Evolutionary conservation across 2,113 vertebrate genomes (phyloP).

Genomic region (Fulica atra): DNA sequence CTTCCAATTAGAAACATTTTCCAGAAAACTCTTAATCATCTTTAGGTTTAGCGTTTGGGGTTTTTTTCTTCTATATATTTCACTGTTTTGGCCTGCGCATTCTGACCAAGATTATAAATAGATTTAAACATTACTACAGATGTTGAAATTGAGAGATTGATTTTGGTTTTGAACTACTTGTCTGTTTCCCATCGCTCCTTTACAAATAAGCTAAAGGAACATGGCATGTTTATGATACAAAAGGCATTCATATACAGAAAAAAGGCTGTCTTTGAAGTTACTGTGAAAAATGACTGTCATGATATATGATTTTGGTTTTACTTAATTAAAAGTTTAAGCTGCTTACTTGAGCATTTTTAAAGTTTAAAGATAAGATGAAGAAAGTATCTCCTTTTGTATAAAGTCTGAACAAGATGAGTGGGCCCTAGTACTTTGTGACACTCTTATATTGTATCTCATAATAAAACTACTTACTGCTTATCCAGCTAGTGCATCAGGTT

Average conservation of each 20-base stretch:
- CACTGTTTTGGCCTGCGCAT: not conserved
- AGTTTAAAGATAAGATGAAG: not conserved
- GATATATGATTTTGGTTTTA: not conserved
- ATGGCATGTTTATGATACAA: not conserved
- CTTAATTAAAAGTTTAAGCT: not conserved
- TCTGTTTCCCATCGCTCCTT: not conserved
- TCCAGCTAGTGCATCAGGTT: fast-evolving
- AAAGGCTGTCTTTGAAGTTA: not conserved
- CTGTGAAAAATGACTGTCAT: not conserved
- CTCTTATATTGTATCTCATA: not conserved
- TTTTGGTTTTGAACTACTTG: not conserved
- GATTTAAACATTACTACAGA: not conserved
- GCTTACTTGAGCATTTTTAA: not conserved
- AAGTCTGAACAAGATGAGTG: not conserved
- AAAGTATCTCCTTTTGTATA: not conserved
- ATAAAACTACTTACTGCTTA: not conserved
- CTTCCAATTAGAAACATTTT: not conserved
- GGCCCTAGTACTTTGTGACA: not conserved
- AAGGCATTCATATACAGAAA: not conserved
- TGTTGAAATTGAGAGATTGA: not conserved
- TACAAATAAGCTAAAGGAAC: not conserved
- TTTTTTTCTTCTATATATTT: no score
- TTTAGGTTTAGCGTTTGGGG: not conserved
- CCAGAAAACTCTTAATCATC: not conserved
- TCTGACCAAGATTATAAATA: not conserved